Evolutionary conservation across 2,888 invertebrate genomes (phyloP), one percentile per base, ranked within the genome.

Genomic region (Dichetophora obliterata): DNA sequence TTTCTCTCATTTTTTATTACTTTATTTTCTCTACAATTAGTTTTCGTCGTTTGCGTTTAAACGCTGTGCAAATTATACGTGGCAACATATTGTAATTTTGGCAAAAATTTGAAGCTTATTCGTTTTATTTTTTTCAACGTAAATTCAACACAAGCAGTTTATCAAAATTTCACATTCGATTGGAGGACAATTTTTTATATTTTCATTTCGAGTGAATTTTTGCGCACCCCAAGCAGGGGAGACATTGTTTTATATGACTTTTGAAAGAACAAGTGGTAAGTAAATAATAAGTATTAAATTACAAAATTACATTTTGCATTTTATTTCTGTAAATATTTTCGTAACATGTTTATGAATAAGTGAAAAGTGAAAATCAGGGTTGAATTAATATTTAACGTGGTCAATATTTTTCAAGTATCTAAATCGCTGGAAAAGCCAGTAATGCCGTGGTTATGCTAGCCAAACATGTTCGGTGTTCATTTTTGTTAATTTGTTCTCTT

Each of bases 201-300:
- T 81, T 80, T 75, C 75, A 82, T 85, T 86, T 87, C 85, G 85
- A 84, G 85, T 86, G 85, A 82, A 84, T 83, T 82, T 84, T 84
- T 84, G 84, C 84, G 84, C 86, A 87, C 85, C 88, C 88, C 87
- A 86, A 85, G 86, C 85, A 86, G 87, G 88, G 87, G 86, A 88
- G 82, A 85, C 84, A 86, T 86, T 86, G 86, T 95, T 95, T 96
- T 96, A 96, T 96, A 96, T 96, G 96, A 96, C 95, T 96, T 96
- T 95, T 95, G 95, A 94, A 95, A 95, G 94, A 94, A 94, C 92
- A 92, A 94, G 92, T 95, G 95, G 96, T 96, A 89, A 93, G 94
- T 91, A 79, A 68, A 9, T 11, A 43, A 27, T 22, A 57, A 59
- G n/a, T n/a, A n/a, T n/a, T n/a, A n/a, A n/a, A n/a, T n/a, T n/a